Base-by-base conservation (phyloP, 2,797 vertebrate species). In the Danio aesculapii region DNA sequence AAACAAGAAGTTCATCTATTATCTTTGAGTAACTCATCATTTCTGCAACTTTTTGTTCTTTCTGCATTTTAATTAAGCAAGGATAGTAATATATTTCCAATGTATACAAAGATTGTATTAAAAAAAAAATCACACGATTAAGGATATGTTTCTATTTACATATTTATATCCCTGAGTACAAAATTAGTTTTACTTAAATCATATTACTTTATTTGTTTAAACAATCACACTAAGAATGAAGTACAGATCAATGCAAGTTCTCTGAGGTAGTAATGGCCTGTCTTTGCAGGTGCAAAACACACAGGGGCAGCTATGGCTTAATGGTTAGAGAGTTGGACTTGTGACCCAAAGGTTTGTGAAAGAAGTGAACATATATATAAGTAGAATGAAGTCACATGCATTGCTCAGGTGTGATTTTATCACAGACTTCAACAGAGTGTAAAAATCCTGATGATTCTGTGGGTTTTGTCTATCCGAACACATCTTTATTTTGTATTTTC, bases 241-340 rank as follows among this genome's bases (percentile, higher is more conserved):
- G 43, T 53, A 62, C 1, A 43, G n/a, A 11, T 70, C 2, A 63
- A 1, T 63, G 11, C 2, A 43, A 2, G 62, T 62, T n/a, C 10
- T 62, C 46, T 17, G 50, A 77, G 50, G 9, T 67, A 77, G 50
- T n/a, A 19, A 46, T 77, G 63, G 66, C 10, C 16, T 75, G 12
- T 61, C 3, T 63, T 75, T 63, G 47, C 49, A 53, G n/a, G 61
- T 66, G n/a, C 50, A 12, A 11, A 13, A 13, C 50, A 12, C 12
- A 49, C 47, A 8, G 12, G 47, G 12, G 8, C 47, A 8, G 47
- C 47, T 49, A 8, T 8, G 47, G 7, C 30, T 3, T 49, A 49
- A 49, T 8, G 12, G 12, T 8, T 49, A 53, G 50, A 53, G 14
- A 12, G 50, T 53, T 53, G 8, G 12, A 5, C 11, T 13, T 53